These are phyloP conservation scores for Melopsittacus undulatus DNA, from an alignment of 2,797 vertebrate species.

Conservation along the genomic window DNA sequence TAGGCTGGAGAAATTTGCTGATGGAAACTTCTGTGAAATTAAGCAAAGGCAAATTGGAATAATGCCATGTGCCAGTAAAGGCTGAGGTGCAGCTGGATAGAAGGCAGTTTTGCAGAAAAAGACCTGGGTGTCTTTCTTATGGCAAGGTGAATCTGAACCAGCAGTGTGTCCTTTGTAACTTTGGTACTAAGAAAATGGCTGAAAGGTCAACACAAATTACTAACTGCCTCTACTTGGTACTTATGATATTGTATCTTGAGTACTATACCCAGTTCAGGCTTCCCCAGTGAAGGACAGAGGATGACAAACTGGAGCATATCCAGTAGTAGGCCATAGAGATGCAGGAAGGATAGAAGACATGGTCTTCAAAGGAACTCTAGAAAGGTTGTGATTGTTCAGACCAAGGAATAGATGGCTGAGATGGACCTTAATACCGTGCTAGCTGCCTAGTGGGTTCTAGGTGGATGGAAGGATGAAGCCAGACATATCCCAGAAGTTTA, in stretches of 20 bases:
- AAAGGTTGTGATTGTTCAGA: not conserved
- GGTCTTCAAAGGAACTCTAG: not conserved
- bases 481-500: not conserved
- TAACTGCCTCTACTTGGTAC: not conserved
- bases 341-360: not conserved
- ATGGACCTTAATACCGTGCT: not conserved
- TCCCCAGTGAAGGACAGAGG: not conserved
- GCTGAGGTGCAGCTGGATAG: not conserved
- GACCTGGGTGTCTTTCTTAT: not conserved
- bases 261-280: not conserved
- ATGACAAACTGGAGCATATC: not conserved
- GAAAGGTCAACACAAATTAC: not conserved
- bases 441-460: accelerated
- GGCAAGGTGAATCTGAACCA: not conserved
- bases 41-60: not conserved
- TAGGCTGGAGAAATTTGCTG: not conserved
- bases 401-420: not conserved
- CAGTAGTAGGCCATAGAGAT: not conserved
- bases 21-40: not conserved
- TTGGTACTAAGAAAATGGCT: not conserved
- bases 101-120: not conserved
- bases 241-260: not conserved
- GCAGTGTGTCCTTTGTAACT: not conserved
- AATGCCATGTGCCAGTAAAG: not conserved
- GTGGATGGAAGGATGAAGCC: not conserved